Evolutionary conservation across 2,888 invertebrate species (phyloP).

Genomic region (Pollenia angustigena): DNA sequence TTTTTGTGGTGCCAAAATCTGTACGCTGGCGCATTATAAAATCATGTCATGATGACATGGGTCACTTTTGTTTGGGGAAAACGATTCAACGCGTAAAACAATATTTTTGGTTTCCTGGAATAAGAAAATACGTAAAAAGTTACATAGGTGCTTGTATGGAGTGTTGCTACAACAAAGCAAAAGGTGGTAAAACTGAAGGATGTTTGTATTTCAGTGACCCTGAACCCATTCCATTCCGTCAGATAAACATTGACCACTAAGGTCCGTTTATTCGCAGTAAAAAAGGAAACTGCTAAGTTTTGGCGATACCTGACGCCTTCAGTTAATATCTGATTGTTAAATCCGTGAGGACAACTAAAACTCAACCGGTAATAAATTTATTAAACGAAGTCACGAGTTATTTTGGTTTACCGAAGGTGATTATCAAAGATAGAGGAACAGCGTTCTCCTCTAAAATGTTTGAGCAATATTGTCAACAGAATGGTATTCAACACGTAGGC

Average conservation of each 20-base stretch:
- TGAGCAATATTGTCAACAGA: slow-evolving; percentile 63
- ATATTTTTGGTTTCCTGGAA: background rate
- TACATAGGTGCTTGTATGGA: slow-evolving; percentile 35
- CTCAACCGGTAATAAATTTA: slow-evolving; percentile 59
- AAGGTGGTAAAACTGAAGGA: slow-evolving; percentile 45
- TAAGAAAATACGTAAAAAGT: background rate
- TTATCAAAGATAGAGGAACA: slow-evolving; percentile 75
- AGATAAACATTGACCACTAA: slow-evolving; percentile 52
- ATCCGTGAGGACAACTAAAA: slow-evolving; percentile 65
- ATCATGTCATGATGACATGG: background rate
- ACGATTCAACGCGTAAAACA: background rate
- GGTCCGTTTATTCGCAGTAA: slow-evolving; percentile 48
- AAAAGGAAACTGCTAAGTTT: background rate
- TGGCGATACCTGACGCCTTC: slow-evolving; percentile 24
- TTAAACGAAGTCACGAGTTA: slow-evolving; percentile 69
- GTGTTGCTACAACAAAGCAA: slow-evolving; percentile 60
- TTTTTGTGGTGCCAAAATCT: slow-evolving; percentile 63
- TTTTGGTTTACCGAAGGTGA: slow-evolving; percentile 75
- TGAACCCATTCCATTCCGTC: slow-evolving; percentile 31
- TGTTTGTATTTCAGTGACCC: background rate
- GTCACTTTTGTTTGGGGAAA: slow-evolving; percentile 25
- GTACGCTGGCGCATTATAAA: slow-evolving; percentile 29
- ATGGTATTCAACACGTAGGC: slow-evolving; percentile 23
- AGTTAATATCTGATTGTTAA: slow-evolving; percentile 43
- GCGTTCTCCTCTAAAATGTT: slow-evolving; percentile 71